phyloP scores from a whole-genome alignment of 2,888 invertebrate species.

The Drosophila hamatofila region DNA sequence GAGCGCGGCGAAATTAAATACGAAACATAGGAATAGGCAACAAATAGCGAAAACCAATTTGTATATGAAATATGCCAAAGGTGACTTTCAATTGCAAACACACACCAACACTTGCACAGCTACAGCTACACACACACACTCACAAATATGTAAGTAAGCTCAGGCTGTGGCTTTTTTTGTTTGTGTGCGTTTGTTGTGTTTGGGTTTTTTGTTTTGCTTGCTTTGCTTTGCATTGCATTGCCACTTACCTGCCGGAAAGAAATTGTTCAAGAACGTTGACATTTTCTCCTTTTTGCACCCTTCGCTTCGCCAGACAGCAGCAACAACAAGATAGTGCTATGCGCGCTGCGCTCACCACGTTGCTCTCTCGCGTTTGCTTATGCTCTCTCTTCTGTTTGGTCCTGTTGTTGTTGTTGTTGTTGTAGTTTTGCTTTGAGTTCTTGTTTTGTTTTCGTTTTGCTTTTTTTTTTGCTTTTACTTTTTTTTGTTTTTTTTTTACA shows the following conservation, averaged over 20 bases:
- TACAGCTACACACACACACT: neutral
- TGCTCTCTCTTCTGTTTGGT: constrained; percentile 24
- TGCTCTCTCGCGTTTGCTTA: constrained; percentile 19
- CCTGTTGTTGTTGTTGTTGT: constrained; percentile 26
- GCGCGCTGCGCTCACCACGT: constrained; percentile 39
- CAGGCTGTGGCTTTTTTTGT: constrained; percentile 12
- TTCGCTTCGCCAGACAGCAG: constrained; percentile 35
- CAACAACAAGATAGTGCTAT: constrained; percentile 42
- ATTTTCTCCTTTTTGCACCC: constrained; percentile 76
- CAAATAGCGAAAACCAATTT: constrained; percentile 17
- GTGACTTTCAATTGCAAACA: constrained; percentile 72
- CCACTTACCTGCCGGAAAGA: constrained; percentile 85
- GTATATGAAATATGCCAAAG: constrained; percentile 72
- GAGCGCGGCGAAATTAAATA: constrained; percentile 24
- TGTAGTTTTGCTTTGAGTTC: constrained; percentile 12
- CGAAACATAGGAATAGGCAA: constrained; percentile 23
- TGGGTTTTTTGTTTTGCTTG: constrained; percentile 26
- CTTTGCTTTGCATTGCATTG: constrained; percentile 38
- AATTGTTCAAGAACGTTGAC: constrained; percentile 86
- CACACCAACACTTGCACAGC: neutral
- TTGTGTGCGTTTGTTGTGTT: constrained; percentile 12
- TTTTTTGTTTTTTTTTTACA: constrained; percentile 16
- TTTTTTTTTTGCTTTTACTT: constrained; percentile 24
- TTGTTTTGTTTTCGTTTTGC: constrained; percentile 31
- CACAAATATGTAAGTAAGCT: neutral